Conservation (phyloP, 1,140 invertebrate species). For the Gonatopus flavifemur region DNA sequence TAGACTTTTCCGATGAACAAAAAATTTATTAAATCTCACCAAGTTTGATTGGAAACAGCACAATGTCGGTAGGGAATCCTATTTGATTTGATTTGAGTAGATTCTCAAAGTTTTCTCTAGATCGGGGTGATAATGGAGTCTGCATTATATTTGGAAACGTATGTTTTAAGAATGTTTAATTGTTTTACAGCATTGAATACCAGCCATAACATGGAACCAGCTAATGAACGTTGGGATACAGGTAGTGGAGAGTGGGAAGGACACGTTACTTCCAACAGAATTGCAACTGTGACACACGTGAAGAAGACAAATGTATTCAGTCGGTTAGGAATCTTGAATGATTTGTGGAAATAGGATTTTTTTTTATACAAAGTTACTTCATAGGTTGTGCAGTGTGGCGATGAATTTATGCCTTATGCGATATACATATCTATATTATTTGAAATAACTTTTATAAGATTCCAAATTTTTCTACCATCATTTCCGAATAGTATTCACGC, state of each 20-base stretch:
- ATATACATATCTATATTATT: too few relatives aligned
- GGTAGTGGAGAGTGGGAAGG: conserved; percentile 35
- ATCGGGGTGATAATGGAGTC: too few relatives aligned
- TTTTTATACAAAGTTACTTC: conserved; percentile 22
- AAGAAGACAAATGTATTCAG: conserved; percentile 53
- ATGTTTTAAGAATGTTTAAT: conserved; percentile 14
- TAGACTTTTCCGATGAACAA: too few relatives aligned
- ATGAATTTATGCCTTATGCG: too few relatives aligned
- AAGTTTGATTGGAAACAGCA: too few relatives aligned
- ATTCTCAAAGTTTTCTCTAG: too few relatives aligned
- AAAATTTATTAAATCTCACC: too few relatives aligned
- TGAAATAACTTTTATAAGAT: conserved; percentile 1
- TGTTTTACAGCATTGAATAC: conserved; percentile 47
- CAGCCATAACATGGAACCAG: conserved; percentile 37
- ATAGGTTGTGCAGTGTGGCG: too few relatives aligned
- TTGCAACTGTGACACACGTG: conserved; percentile 39
- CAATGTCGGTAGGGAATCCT: too few relatives aligned
- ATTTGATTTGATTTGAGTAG: conserved; percentile 7
- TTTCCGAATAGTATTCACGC: too few relatives aligned
- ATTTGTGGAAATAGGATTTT: neutral
- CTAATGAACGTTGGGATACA: conserved; percentile 49
- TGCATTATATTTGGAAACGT: too few relatives aligned
- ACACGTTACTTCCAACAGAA: conserved; percentile 54
- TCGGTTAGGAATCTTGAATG: conserved; percentile 47
- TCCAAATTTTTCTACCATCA: conserved; percentile 7